Evolutionary conservation across 2,797 vertebrate genomes (phyloP), one percentile per base, ranked within the genome.

Genomic region (Rhadinocentrus ornatus): DNA sequence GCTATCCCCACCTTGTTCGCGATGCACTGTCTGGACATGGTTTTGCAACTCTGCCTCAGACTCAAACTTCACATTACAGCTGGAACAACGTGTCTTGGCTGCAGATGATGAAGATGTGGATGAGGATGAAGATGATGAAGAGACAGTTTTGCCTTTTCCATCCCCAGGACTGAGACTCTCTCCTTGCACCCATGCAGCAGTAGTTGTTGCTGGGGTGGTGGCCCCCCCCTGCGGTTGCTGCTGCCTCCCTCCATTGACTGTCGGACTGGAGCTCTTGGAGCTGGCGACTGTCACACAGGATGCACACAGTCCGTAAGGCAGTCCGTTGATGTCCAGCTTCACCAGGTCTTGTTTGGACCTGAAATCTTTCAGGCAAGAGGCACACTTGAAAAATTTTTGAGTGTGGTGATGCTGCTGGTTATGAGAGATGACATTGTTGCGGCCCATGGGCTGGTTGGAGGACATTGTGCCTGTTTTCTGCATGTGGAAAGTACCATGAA

Each of bases 401-500:
- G 80, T 16, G 20, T 95, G 95, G 63, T 95, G 95, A 69, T 94
- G 96, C 68, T 95, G 97, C 68, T 94, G 81, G 46, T 95, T 95
- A 1, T 90, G 88, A 70, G 91, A 75, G 0, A 95, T 93, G 27
- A 84, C 85, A 0, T 94, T 88, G 82, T 34, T 77, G 55, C 93
- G 91, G 29, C 10, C 84, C 15, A 81, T 77, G 1, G 88, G 91
- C 67, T 94, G 96, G 94, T 90, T 96, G 71, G 2, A 88, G 29
- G 60, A 95, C 88, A 95, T 95, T 0, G 95, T 91, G 83, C 97
- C 96, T 20, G 98, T 99, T 91, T 99, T 99, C 89, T 99, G 98
- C 98, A 99, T 99, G 93, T 99, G 98, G 89, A 99, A 99, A 15
- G 98, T 99, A 89, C 98, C 98, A 0, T 99, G 98, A 87, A 99